These are phyloP conservation scores for Aleadryas rufinucha DNA, from an alignment of 2,113 vertebrate genomes.

Conservation along the genomic window DNA sequence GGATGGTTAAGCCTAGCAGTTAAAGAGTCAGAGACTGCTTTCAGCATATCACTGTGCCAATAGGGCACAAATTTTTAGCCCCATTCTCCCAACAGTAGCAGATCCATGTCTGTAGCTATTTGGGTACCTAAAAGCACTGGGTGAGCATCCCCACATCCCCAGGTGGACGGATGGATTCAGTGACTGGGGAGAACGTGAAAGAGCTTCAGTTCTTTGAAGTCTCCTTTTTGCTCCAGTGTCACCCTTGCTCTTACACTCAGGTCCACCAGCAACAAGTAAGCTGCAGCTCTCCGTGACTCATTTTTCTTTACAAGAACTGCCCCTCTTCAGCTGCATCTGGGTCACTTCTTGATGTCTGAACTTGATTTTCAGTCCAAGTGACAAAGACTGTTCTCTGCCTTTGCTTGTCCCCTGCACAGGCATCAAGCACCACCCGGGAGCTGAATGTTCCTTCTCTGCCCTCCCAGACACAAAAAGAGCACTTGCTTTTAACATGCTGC, in stretches of 20 bases:
- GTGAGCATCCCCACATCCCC: background rate
- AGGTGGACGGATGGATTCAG: background rate
- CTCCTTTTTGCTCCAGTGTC: background rate
- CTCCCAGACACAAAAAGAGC: background rate
- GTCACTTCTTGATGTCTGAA: background rate
- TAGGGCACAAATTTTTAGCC: background rate
- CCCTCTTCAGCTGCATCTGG: background rate
- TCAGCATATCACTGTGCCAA: background rate
- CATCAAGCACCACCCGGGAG: background rate
- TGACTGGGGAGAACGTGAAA: background rate
- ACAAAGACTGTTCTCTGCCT: background rate
- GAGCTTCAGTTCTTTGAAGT: background rate
- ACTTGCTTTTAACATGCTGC: background rate
- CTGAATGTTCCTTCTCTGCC: background rate
- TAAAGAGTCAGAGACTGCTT: background rate
- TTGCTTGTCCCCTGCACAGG: background rate
- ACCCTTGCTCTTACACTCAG: background rate
- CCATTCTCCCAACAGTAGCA: background rate
- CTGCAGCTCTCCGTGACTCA: background rate
- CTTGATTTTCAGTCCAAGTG: background rate
- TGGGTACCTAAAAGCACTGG: background rate
- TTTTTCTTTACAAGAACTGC: background rate
- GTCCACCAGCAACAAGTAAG: background rate
- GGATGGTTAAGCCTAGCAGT: background rate
- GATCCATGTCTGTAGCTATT: background rate